Conservation (phyloP, 2,888 invertebrate species). For the Cephus nigrinus region DNA sequence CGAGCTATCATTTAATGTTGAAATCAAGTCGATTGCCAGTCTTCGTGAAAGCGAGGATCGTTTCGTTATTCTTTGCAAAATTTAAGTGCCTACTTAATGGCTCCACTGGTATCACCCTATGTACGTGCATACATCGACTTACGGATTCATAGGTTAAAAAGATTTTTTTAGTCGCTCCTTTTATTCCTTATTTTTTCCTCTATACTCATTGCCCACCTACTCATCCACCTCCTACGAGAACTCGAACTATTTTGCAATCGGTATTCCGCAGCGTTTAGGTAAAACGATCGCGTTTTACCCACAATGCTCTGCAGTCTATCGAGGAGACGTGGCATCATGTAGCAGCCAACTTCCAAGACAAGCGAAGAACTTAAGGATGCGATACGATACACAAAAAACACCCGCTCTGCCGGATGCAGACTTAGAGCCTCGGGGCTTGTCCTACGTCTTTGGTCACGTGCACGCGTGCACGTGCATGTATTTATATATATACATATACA, state of each 20-base stretch:
- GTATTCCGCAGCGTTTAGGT: slow-evolving; percentile 10
- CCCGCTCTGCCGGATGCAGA: slow-evolving; percentile 52
- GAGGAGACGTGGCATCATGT: neutral
- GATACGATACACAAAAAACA: slow-evolving; percentile 41
- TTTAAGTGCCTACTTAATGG: neutral
- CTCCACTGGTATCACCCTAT: neutral
- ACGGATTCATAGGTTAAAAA: neutral
- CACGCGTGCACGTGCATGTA: slow-evolving; percentile 15
- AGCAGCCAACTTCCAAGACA: slow-evolving; percentile 31
- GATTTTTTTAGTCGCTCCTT: neutral
- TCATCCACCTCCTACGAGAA: neutral
- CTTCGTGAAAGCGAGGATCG: neutral
- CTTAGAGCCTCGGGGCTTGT: slow-evolving; percentile 31
- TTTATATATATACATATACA: neutral
- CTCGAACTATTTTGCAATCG: neutral
- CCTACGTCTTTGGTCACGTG: slow-evolving; percentile 12
- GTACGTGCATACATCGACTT: neutral
- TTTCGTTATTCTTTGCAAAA: neutral
- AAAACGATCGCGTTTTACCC: slow-evolving; percentile 11
- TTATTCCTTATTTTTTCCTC: neutral
- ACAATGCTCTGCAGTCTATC: neutral
- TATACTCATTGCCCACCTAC: neutral
- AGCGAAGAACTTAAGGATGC: slow-evolving; percentile 48
- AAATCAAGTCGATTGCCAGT: neutral
- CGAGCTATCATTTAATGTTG: neutral